Evolutionary conservation across 2,113 vertebrate species (phyloP), one percentile per base, ranked within the genome.

Genomic region (Eublepharis macularius): DNA sequence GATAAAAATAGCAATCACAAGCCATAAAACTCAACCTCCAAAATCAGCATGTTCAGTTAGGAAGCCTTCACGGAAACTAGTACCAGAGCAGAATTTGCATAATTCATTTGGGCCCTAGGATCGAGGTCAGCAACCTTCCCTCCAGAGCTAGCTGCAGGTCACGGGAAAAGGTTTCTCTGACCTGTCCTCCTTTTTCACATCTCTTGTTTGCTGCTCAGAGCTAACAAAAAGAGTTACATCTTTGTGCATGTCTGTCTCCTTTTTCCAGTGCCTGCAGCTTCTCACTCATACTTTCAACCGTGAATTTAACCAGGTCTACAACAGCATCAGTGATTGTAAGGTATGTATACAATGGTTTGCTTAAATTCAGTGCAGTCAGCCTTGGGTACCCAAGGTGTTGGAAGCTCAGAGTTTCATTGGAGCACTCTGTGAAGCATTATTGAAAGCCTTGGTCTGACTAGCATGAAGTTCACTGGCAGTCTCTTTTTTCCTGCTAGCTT

Each of bases 301-400:
- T 60, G 99, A 99, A 14, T 97, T 98, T 89, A 98, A 95, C 96
- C 98, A 98, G 93, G 95, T 99, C 87, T 98, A 97, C 86, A 96
- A 97, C 96, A 99, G 99, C 94, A 97, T 99, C 95, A 99, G 99
- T 26, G 98, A 99, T 90, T 98, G 98, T 92, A 99, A 99, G 97
- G 99, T 99, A 91, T 96, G 86, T 6, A n/a, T 8, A 26, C 7
- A 2, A 11, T 47, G 8, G 57, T 29, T 36, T 39, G 34, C 73
- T 70, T 13, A 16, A 49, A 24, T 14, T 3, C 2, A 16, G 10
- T 29, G 54, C 21, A 32, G 17, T 16, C 54, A 10, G 10, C 13
- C 60, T 63, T 26, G 60, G 32, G 43, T 7, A 10, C n/a, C n/a
- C n/a, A 24, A 11, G 7, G 14, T 14, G 1, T 17, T 13, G 34